These are phyloP conservation scores for Pedetes capensis DNA, from an alignment of 2,113 vertebrate species.

Conservation along the genomic window DNA sequence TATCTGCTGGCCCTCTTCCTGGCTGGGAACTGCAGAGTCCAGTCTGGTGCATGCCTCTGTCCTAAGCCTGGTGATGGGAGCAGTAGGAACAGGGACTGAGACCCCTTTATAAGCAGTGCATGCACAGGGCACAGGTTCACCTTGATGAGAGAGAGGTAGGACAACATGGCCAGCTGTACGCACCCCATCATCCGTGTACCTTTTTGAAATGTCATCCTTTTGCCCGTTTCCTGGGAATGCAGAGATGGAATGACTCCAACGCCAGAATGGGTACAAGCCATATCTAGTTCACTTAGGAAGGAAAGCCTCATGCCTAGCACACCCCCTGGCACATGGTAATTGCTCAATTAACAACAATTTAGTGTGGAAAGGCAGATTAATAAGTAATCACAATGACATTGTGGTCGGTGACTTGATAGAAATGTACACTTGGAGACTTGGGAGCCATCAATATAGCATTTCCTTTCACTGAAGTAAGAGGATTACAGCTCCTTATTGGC, in stretches of 20 bases:
- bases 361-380: not conserved
- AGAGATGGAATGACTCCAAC: not conserved
- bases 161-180: not conserved
- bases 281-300: not conserved
- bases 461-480: slow-evolving; percentile 21
- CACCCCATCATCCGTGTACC: not conserved
- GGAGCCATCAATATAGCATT: slow-evolving; percentile 21
- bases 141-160: not conserved
- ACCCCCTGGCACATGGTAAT: not conserved
- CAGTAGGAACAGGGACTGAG: accelerated
- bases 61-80: not conserved
- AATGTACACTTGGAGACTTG: not conserved
- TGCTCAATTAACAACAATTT: not conserved
- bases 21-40: not conserved
- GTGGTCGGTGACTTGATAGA: slow-evolving; percentile 1
- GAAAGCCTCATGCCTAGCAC: not conserved
- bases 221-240: not conserved
- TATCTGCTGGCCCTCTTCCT: not conserved
- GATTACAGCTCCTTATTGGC: slow-evolving; percentile 36
- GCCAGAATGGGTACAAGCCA: accelerated
- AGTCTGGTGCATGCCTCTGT: not conserved
- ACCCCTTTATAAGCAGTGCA: not conserved
- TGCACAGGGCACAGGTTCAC: not conserved
- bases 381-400: not conserved
- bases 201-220: not conserved